These are phyloP conservation scores for Spialia ferax DNA, from an alignment of 2,888 invertebrate species.

Conservation along the genomic window DNA sequence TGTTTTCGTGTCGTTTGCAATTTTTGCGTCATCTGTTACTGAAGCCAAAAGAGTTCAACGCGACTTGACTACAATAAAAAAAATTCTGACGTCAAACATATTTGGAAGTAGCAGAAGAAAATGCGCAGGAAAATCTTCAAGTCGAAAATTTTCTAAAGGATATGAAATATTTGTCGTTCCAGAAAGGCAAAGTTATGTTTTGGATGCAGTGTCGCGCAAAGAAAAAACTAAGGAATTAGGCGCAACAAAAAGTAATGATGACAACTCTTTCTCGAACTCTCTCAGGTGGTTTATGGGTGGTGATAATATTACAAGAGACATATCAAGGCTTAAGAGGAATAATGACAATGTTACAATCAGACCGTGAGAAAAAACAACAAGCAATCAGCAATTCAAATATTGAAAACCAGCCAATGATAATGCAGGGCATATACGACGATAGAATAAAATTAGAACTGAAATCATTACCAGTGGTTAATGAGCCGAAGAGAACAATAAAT, in stretches of 20 bases:
- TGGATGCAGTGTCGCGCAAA: neutral
- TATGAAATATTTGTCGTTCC: slow-evolving; percentile 14
- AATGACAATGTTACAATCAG: neutral
- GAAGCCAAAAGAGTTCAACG: neutral
- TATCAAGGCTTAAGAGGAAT: neutral
- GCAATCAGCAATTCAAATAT: neutral
- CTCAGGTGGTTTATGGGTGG: slow-evolving; percentile 8
- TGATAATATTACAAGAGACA: slow-evolving; percentile 7
- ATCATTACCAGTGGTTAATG: neutral
- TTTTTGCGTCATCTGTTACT: slow-evolving; percentile 1
- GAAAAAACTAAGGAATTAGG: neutral
- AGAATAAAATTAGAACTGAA: neutral
- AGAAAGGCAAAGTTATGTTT: neutral
- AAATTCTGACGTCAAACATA: neutral
- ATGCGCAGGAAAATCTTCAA: neutral
- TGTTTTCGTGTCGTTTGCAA: neutral
- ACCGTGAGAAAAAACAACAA: neutral
- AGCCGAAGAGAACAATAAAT: neutral
- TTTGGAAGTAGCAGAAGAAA: slow-evolving; percentile 6
- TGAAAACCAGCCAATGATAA: neutral
- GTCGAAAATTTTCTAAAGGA: neutral
- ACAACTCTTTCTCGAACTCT: neutral
- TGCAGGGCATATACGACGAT: neutral
- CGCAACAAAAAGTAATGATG: neutral
- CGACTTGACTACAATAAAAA: slow-evolving; percentile 13